Base-by-base conservation (phyloP, 2,888 invertebrate genomes). In the Lathronympha strigana region DNA sequence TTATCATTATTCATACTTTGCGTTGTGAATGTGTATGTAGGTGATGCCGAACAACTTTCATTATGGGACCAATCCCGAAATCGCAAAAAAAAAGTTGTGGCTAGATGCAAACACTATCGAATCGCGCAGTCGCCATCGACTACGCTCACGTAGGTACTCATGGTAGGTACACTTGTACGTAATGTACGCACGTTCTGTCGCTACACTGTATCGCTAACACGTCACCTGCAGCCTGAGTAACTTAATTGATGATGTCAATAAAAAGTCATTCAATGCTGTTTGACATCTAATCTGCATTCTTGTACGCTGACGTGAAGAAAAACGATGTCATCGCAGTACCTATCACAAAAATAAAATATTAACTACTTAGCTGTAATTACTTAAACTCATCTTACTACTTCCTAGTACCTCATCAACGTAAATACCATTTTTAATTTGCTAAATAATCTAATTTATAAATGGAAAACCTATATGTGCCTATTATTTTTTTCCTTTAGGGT, bases 281-380 rank as follows among this genome's bases (percentile, higher is more conserved):
- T 33, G 23, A 49, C 58, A 60, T 49, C 36, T 49, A 49, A 49
- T 49, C 58, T 60, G 58, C 58, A 60, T 60, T 60, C 58, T 33
- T 49, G 36, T 4, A 8, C 25, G 33, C 4, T 60, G 58, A 60
- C 58, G 58, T 36, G 19, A 23, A 43, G 28, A 28, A 57, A 55
- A 57, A 40, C 21, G 11, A 43, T 15, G 31, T 57, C n/a, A 31
- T 19, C 19, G 4, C 28, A 2, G 40, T 23, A 17, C 28, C 5
- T n/a, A 36, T 13, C n/a, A 28, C 19, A 43, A 43, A 17, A 55
- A 43, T 40, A 13, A n/a, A n/a, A 36, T 51, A 51, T 21, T 33
- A 51, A 51, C 6, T 47, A n/a, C n/a, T n/a, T n/a, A 47, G n/a
- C 21, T 47, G 5, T n/a, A n/a, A n/a, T 21, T 47, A 47, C 13